Percentiles rank a stretch among this genome's conserved stretches.
Conservation (phyloP, 1,140 invertebrate species). For the Pararge aegeria region DNA sequence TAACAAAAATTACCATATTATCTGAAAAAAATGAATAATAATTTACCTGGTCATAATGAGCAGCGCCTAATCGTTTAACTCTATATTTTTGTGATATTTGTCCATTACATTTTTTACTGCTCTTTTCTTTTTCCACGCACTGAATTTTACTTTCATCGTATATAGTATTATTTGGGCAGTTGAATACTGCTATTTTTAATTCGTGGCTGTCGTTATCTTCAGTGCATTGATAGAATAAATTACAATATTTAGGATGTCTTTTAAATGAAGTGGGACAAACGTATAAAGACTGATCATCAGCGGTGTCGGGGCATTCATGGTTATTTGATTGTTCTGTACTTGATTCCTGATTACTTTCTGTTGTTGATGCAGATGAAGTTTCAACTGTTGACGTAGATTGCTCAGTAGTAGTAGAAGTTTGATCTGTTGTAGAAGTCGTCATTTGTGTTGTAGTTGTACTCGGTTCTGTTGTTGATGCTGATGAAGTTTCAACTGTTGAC, state of each 20-base stretch:
- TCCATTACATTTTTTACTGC: constrained; percentile 80
- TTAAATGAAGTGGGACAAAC: constrained; percentile 90
- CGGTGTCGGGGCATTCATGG: constrained; percentile 75
- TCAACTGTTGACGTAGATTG: constrained; percentile 38
- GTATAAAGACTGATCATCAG: constrained; percentile 84
- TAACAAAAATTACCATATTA: neutral
- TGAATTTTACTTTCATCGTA: constrained; percentile 87
- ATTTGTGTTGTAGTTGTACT: constrained; percentile 28
- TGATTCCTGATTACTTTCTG: constrained; percentile 44
- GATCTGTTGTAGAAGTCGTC: constrained; percentile 33
- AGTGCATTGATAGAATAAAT: constrained; percentile 91
- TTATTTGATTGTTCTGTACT: constrained; percentile 43
- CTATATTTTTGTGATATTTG: constrained; percentile 78
- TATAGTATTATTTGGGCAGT: constrained; percentile 87
- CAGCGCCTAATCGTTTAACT: constrained; percentile 78
- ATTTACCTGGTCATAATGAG: constrained; percentile 82
- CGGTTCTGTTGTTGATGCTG: constrained; percentile 29
- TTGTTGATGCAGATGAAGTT: constrained; percentile 38
- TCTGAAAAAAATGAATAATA: constrained; percentile 8
- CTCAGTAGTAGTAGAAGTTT: constrained; percentile 32
- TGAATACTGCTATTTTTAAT: constrained; percentile 86
- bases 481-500: constrained; percentile 15
- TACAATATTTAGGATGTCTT: constrained; percentile 91
- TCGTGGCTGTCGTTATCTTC: constrained; percentile 83
- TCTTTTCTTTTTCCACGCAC: constrained; percentile 83